phyloP scores from a whole-genome alignment of 2,797 vertebrate species.

The Spinus olivaceus region DNA sequence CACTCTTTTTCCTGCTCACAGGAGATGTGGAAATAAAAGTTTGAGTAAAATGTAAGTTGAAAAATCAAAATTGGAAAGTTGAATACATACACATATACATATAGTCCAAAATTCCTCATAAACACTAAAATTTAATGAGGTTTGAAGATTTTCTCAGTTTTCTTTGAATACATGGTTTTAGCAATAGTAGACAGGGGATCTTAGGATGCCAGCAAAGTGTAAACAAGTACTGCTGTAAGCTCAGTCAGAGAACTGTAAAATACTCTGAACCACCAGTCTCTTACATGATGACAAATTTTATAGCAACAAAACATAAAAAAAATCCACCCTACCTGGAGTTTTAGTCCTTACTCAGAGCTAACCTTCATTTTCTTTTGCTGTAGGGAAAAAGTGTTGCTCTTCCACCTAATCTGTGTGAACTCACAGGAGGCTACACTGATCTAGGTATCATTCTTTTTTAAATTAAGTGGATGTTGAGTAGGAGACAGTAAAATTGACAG shows the following conservation, averaged over 20 bases:
- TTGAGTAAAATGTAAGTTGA: neutral
- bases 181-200: neutral
- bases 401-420: neutral
- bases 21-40: neutral
- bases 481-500: neutral
- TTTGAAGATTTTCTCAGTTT: neutral
- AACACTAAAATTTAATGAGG: neutral
- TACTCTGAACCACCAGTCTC: neutral
- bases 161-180: neutral
- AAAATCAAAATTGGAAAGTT: neutral
- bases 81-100: accelerated
- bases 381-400: neutral
- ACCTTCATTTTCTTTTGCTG: neutral
- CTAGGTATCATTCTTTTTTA: neutral
- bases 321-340: neutral
- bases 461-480: neutral
- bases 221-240: neutral
- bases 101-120: neutral
- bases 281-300: neutral
- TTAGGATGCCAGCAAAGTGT: neutral
- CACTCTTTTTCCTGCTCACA: neutral
- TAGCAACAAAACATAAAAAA: neutral
- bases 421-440: neutral
- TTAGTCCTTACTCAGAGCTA: neutral
- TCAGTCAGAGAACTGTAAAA: neutral